phyloP scores from a whole-genome alignment of 1,140 invertebrate species.

The Pissodes strobi region DNA sequence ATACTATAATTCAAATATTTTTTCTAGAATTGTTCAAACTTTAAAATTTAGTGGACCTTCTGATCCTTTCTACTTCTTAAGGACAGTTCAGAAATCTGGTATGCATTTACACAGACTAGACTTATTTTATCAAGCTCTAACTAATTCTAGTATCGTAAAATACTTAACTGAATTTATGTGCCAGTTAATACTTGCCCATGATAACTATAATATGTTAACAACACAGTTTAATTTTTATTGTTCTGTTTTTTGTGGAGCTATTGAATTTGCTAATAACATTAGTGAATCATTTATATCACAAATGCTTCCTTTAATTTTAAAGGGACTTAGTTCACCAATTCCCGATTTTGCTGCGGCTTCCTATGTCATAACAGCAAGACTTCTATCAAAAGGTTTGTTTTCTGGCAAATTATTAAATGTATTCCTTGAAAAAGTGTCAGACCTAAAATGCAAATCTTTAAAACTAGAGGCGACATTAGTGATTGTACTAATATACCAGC shows the following conservation, averaged over 20 bases:
- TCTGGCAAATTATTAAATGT: conserved; percentile 64
- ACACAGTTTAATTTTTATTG: conserved; percentile 80
- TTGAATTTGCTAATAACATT: conserved; percentile 62
- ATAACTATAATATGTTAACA: conserved; percentile 64
- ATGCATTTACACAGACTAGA: conserved; percentile 70
- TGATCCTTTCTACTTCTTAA: conserved; percentile 80
- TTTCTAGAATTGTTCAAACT: conserved; percentile 81
- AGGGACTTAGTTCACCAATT: conserved; percentile 69
- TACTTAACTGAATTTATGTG: conserved; percentile 73
- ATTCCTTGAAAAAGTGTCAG: conserved; percentile 66
- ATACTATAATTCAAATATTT: conserved; percentile 89
- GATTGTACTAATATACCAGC: conserved; percentile 65
- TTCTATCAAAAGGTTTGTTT: conserved; percentile 69
- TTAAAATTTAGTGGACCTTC: conserved; percentile 65
- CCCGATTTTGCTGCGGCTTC: conserved; percentile 72
- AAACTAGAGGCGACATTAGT: conserved; percentile 63
- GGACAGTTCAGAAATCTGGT: conserved; percentile 72
- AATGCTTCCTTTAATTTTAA: conserved; percentile 70
- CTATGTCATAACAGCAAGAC: conserved; percentile 74
- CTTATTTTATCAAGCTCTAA: conserved; percentile 73
- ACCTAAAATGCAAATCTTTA: conserved; percentile 58
- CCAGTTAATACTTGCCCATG: conserved; percentile 65
- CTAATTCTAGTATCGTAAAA: conserved; percentile 71
- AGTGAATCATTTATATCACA: conserved; percentile 71
- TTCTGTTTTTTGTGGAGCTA: conserved; percentile 69